A percentile compares a stretch with the other conserved stretches of the same genome.
Conservation (phyloP, 2,113 vertebrate genomes). For the Euleptes europaea region DNA sequence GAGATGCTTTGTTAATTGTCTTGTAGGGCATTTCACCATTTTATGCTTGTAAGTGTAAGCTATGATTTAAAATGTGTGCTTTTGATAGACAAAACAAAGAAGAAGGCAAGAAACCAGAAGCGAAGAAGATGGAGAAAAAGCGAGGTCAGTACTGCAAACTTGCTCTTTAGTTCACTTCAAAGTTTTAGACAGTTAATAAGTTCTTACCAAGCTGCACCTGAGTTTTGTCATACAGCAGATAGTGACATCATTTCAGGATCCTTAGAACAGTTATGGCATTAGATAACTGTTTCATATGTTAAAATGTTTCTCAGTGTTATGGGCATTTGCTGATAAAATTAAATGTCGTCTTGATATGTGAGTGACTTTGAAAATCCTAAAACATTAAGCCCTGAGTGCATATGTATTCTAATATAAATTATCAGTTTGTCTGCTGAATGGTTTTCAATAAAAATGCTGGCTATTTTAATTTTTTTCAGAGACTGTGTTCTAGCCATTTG, state of each 20-base stretch:
- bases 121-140: conserved; percentile 90
- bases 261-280: background rate
- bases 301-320: background rate
- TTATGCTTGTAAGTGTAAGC: background rate
- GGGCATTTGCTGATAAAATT: background rate
- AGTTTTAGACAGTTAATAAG: background rate
- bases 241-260: background rate
- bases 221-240: background rate
- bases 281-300: background rate
- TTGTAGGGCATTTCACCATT: background rate
- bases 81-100: conserved; percentile 87
- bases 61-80: conserved; percentile 66
- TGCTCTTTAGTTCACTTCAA: background rate
- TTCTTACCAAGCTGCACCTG: background rate
- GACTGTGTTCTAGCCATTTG: background rate
- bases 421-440: too few species aligned
- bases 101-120: conserved; percentile 88
- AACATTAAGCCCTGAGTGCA: background rate
- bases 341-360: background rate
- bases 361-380: background rate
- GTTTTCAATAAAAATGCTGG: background rate
- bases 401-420: background rate
- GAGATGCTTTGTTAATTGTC: background rate
- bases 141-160: conserved; percentile 79
- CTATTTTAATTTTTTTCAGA: background rate